A percentile compares a stretch with the other conserved stretches of the same genome.
These are phyloP conservation scores for Melanocharis versteri DNA, from an alignment of 2,113 vertebrate genomes.

Conservation along the genomic window DNA sequence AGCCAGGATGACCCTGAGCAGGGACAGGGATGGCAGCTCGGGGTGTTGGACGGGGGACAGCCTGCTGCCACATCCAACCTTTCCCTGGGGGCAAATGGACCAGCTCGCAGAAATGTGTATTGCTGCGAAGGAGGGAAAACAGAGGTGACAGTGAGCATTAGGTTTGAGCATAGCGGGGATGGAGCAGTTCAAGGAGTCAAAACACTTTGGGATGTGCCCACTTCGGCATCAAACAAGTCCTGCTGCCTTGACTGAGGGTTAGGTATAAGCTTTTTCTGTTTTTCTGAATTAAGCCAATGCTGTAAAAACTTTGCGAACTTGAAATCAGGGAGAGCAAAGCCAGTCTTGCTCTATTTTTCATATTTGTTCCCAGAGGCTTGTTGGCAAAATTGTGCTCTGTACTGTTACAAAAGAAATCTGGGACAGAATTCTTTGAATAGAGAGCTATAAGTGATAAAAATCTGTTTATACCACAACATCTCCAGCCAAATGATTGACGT, in stretches of 20 bases:
- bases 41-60: background rate
- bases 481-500: slow-evolving; percentile 70
- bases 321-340: background rate
- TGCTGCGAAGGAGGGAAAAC: background rate
- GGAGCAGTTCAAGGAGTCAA: background rate
- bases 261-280: background rate
- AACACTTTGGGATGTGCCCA: background rate
- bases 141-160: background rate
- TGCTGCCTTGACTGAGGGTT: background rate
- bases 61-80: background rate
- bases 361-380: background rate
- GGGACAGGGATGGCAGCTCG: rapidly evolving
- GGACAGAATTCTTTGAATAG: slow-evolving; percentile 30
- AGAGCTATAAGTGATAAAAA: slow-evolving; percentile 57
- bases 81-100: background rate
- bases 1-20: background rate
- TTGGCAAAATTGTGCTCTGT: background rate
- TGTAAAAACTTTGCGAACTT: background rate
- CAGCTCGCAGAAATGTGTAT: background rate
- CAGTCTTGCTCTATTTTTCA: background rate
- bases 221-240: background rate
- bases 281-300: background rate
- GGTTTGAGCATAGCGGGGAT: background rate
- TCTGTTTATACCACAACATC: slow-evolving; percentile 51
- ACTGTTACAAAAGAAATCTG: slow-evolving; percentile 15